Evolutionary conservation across 2,113 vertebrate genomes (phyloP).

Genomic region (Oncorhynchus kisutch): DNA sequence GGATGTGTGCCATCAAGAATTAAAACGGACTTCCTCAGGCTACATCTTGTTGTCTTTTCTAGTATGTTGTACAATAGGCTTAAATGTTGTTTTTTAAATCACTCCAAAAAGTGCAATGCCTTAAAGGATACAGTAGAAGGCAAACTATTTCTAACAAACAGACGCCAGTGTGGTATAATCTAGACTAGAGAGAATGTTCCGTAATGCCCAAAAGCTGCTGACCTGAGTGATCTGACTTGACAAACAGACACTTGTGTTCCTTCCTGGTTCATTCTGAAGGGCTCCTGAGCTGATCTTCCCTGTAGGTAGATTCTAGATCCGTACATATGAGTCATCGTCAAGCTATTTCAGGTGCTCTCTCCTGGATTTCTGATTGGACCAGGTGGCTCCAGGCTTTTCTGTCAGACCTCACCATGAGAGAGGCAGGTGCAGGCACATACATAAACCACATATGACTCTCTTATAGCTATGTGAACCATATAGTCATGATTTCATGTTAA

Average conservation of each 20-base stretch:
- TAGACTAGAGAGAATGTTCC: conserved; percentile 26
- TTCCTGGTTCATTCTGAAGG: conserved; percentile 21
- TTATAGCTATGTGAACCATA: conserved; percentile 1
- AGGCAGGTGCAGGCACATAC: conserved; percentile 60
- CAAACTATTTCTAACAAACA: conserved; percentile 35
- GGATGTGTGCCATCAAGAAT: conserved; percentile 53
- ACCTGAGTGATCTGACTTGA: conserved; percentile 55
- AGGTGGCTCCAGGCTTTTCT: conserved; percentile 48
- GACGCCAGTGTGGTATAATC: background rate
- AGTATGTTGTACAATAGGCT: conserved; percentile 37
- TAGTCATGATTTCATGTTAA: conserved; percentile 34
- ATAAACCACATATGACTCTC: conserved; percentile 29
- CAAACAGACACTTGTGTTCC: conserved; percentile 51
- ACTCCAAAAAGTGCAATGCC: conserved; percentile 30
- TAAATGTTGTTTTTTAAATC: background rate
- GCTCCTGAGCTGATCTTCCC: conserved; percentile 33
- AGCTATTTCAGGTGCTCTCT: conserved; percentile 68
- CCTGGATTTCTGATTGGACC: conserved; percentile 14
- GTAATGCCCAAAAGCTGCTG: conserved; percentile 45
- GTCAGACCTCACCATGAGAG: conserved; percentile 18
- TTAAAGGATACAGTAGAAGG: conserved; percentile 38
- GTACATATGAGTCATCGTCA: conserved; percentile 53
- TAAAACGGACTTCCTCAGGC: conserved; percentile 53
- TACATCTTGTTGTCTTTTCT: conserved; percentile 53
- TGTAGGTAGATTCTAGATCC: conserved; percentile 45